A percentile compares a stretch with the other conserved stretches of the same genome.
phyloP scores from a whole-genome alignment of 2,113 vertebrate genomes.

The Solea solea region DNA sequence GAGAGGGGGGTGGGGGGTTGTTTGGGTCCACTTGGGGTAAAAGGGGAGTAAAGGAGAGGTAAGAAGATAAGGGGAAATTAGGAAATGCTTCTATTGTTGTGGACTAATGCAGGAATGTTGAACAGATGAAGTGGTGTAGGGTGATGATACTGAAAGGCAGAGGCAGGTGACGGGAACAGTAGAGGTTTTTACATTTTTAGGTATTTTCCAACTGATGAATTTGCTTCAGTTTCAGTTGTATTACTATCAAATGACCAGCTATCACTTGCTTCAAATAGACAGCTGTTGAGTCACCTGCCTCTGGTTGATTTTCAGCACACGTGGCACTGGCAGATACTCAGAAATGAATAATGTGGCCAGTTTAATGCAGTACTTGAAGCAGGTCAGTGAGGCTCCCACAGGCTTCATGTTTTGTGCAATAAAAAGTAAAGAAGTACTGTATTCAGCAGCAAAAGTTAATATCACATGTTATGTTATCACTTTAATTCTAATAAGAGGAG shows the following conservation, averaged over 20 bases:
- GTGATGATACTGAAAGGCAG: background rate
- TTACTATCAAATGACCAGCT: background rate
- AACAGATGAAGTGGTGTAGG: background rate
- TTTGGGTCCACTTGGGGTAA: conserved; percentile 8
- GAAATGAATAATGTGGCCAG: background rate
- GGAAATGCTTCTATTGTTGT: conserved; percentile 1
- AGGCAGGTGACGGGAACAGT: background rate
- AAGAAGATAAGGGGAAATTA: conserved; percentile 7
- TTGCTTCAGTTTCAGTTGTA: conserved; percentile 1
- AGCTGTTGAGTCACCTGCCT: background rate
- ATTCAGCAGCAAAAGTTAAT: conserved; percentile 17
- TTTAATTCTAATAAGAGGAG: conserved; percentile 5
- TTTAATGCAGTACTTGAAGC: conserved; percentile 45
- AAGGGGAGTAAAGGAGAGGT: conserved; percentile 11
- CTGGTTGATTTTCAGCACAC: background rate
- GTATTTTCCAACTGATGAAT: conserved; percentile 4
- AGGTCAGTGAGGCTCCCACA: conserved; percentile 40
- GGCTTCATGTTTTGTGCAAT: conserved; percentile 72
- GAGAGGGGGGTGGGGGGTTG: conserved; percentile 47
- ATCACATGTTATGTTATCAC: conserved; percentile 31
- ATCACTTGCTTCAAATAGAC: background rate
- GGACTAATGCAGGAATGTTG: background rate
- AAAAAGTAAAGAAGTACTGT: conserved; percentile 55
- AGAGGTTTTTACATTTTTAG: background rate
- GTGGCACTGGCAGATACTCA: background rate